A percentile compares a stretch with the other conserved stretches of the same genome.
phyloP scores from a whole-genome alignment of 2,888 invertebrate genomes.

The Hemithea aestivaria region DNA sequence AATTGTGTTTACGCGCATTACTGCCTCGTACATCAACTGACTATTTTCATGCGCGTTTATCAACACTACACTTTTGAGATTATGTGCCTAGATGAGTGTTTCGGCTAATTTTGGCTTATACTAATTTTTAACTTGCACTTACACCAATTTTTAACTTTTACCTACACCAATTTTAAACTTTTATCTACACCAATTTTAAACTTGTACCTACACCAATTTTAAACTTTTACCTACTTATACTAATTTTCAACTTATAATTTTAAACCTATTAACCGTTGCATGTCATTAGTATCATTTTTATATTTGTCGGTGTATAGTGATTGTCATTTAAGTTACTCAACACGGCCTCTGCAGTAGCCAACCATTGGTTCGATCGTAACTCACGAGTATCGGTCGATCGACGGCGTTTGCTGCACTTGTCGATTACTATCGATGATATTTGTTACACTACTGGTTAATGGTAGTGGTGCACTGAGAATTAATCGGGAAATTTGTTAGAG shows the following conservation, averaged over 20 bases:
- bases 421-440: conserved; percentile 68
- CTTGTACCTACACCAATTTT: too few species aligned
- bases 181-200: too few species aligned
- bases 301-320: too few species aligned
- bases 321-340: too few species aligned
- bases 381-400: conserved; percentile 51
- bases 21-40: conserved; percentile 46
- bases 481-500: not conserved
- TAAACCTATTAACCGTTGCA: too few species aligned
- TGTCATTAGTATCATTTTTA: too few species aligned
- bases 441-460: conserved; percentile 41
- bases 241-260: too few species aligned
- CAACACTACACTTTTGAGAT: conserved; percentile 45
- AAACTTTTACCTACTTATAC: too few species aligned
- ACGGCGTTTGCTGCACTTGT: conserved; percentile 42
- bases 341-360: conserved; percentile 57
- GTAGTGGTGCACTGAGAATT: conserved; percentile 34
- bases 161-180: too few species aligned
- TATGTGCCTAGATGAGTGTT: too few species aligned
- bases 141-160: too few species aligned
- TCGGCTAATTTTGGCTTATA: conserved; percentile 6
- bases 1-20: conserved; percentile 55
- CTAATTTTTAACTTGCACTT: too few species aligned
- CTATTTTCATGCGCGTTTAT: conserved; percentile 53
- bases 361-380: conserved; percentile 51